Conservation (phyloP, 2,113 vertebrate genomes). For the Accipiter cooperii region DNA sequence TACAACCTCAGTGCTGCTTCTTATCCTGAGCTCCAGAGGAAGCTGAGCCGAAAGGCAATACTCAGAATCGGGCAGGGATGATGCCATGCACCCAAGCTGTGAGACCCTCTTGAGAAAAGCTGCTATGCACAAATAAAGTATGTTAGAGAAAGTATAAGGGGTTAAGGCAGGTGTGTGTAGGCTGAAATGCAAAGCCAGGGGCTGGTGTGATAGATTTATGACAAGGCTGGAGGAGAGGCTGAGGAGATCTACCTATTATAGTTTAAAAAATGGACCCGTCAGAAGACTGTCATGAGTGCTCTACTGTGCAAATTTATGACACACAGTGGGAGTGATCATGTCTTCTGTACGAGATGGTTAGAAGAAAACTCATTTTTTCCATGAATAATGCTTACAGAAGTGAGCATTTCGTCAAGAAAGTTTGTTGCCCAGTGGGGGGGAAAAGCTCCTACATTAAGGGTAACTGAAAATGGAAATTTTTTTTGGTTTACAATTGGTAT, state of each 20-base stretch:
- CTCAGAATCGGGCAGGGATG: neutral
- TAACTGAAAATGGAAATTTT: neutral
- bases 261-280: constrained; percentile 21
- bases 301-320: constrained; percentile 24
- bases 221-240: constrained; percentile 22
- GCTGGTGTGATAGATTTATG: constrained; percentile 43
- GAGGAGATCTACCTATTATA: constrained; percentile 24
- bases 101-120: neutral
- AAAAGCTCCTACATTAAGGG: neutral
- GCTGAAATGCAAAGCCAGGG: constrained; percentile 25
- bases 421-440: neutral
- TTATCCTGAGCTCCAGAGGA: neutral
- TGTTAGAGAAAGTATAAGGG: neutral
- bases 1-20: neutral
- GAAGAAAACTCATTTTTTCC: neutral
- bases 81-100: neutral
- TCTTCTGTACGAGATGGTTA: neutral
- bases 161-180: constrained; percentile 36
- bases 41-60: neutral
- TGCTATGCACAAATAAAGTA: neutral
- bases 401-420: neutral
- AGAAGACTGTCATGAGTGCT: constrained; percentile 18
- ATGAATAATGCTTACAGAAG: neutral
- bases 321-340: constrained; percentile 40
- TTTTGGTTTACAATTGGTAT: neutral